Base-by-base conservation (phyloP, 2,113 vertebrate species). In the Harpagus bidentatus region DNA sequence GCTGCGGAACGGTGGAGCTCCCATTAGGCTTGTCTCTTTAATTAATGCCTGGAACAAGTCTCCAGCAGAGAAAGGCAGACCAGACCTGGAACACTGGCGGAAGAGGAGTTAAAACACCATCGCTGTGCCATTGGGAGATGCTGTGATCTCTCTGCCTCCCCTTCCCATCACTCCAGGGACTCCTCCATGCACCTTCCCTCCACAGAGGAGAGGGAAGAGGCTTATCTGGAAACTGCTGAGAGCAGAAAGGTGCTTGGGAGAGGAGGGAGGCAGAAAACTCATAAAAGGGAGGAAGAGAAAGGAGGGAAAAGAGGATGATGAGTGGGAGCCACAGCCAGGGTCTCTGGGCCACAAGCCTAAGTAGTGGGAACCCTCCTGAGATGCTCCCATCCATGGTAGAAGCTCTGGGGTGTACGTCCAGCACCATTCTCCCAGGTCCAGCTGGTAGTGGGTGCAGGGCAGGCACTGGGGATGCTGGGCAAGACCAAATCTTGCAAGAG, bases 31-130 rank as follows among this genome's bases (percentile, higher is more conserved):
- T 52, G 14, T 40, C 43, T 92, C 92, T 88, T 92, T 97, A 97
- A 97, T 97, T 96, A 95, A 96, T 65, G 50, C 84, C 78, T 34
- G 26, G 56, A 90, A 93, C 74, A 95, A 87, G 94, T 82, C 81
- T 96, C 82, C 94, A 95, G 77, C 55, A 77, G 78, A 47, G 71
- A 65, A 79, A 91, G 53, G 52, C 88, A 93, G 87, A 86, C 42
- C 43, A 70, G 65, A 85, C 43, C 55, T 81, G 12, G 6, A 69
- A 82, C 1, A 2, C 86, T 45, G 80, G 70, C 52, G 62, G 67
- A 89, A 67, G 34, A 73, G 69, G 91, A 94, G 76, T 86, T 88
- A 96, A 89, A 96, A 80, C 15, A 4, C 45, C 53, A 19, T n/a
- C 0, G 0, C 32, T 71, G 52, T 42, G 38, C 52, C 3, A 0